These are phyloP conservation scores for Nemopilema nomurai DNA, from an alignment of 30 jellyfish, hydroid and myxozoan species.

Conservation along the genomic window DNA sequence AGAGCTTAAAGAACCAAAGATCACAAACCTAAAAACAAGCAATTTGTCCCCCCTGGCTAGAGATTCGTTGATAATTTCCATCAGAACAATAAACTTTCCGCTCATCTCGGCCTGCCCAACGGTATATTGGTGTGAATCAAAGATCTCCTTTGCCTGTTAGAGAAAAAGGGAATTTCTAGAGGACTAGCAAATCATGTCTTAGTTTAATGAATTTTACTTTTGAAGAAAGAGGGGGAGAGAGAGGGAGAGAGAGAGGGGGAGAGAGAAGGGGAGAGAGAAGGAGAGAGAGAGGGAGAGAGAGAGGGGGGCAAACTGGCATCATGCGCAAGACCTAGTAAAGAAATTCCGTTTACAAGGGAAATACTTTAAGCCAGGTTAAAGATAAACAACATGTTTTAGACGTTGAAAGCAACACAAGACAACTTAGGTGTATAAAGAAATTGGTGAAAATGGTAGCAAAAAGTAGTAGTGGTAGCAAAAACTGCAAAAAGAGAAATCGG, in stretches of 20 bases:
- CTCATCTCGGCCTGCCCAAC: constrained; percentile 82
- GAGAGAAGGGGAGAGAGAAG: not conserved
- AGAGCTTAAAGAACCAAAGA: no score
- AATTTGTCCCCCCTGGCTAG: constrained; percentile 77
- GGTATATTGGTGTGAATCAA: constrained; percentile 39
- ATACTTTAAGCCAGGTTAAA: no score
- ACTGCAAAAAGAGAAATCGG: not conserved
- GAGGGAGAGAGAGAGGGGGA: not conserved
- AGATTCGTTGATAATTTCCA: constrained; percentile 65
- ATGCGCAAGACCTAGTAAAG: no score
- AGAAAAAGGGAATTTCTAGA: not conserved
- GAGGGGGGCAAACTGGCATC: not conserved
- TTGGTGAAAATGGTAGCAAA: no score
- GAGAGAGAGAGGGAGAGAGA: not conserved
- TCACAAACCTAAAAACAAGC: constrained; percentile 83
- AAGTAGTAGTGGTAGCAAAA: not conserved
- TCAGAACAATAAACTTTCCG: constrained; percentile 73
- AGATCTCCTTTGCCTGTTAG: constrained; percentile 83
- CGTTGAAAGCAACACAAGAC: no score
- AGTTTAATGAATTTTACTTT: no score
- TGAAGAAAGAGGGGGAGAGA: no score
- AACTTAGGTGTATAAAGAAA: no score
- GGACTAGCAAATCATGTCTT: no score
- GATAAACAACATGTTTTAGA: no score
- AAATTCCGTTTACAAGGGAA: no score